Percentiles rank a stretch among this genome's conserved stretches.
Evolutionary conservation across 2,797 vertebrate species (phyloP).

Genomic region (Gorsachius magnificus): DNA sequence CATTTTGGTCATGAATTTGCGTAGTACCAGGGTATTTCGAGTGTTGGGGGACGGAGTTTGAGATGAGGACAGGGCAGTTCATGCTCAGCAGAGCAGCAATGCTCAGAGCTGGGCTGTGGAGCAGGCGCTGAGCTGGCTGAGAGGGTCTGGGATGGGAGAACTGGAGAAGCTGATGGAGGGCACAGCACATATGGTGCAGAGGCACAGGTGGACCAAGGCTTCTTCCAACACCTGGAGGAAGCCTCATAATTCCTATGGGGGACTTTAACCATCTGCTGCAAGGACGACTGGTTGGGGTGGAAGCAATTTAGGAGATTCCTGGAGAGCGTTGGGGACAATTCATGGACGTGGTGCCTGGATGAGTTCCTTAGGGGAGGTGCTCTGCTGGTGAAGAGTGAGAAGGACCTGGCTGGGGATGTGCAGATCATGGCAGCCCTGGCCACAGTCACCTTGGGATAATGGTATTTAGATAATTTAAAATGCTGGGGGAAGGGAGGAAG

Average conservation of each 20-base stretch:
- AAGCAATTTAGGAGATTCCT: rapidly evolving
- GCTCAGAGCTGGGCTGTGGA: background rate
- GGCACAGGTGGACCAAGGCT: no score
- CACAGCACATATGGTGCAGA: background rate
- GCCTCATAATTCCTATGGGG: background rate
- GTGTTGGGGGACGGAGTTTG: background rate
- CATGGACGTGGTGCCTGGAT: rapidly evolving
- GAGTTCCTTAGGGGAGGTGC: background rate
- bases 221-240: background rate
- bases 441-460: rapidly evolving
- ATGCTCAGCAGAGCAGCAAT: rapidly evolving
- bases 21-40: rapidly evolving
- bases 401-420: background rate
- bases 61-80: background rate
- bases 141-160: background rate
- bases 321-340: background rate
- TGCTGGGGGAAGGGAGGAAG: background rate
- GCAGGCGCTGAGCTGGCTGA: background rate
- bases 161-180: background rate
- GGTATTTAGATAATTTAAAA: background rate
- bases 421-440: background rate
- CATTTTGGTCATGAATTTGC: background rate
- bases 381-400: background rate
- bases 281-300: background rate
- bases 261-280: background rate